Evolutionary conservation across 2,888 invertebrate genomes (phyloP), one percentile per base, ranked within the genome.

Genomic region (Thyatira batis): DNA sequence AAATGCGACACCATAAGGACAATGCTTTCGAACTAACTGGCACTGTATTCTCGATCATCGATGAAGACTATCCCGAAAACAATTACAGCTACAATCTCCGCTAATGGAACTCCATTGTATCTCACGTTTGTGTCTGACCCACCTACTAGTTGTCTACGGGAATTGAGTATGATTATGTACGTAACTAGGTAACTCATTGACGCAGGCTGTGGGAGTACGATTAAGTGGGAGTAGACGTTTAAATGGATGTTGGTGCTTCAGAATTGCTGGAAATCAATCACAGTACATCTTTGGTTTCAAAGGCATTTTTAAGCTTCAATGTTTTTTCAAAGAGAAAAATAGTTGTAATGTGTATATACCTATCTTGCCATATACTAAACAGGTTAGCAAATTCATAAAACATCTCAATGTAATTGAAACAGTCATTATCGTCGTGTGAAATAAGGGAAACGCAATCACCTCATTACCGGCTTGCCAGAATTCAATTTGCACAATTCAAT

Each of bases 401-500:
- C 33, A 11, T 13, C 39, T 8, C n/a, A 17, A 39, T 39, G 1
- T 21, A 45, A 23, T 45, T 20, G 45, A 45, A 45, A 1, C 20
- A 8, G 54, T 58, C 56, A 53, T 52, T 25, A 53, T 55, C 57
- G 17, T 61, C 55, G 55, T 20, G 48, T 48, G 27, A 27, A 49
- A 60, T 64, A 67, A 64, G 65, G 54, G 62, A 58, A 65, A 60
- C 59, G 53, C 46, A 50, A 50, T 49, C 45, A 54, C 52, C 51
- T 58, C 54, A 61, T 57, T 56, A 48, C 51, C 53, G 51, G 51
- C 39, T 53, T 58, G 60, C 58, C 63, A 60, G 60, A 71, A 72
- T 76, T 75, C 67, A 76, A 76, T 79, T 79, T 74, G 61, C 63
- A 63, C 67, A 73, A 76, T 75, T 63, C 73, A 65, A 76, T 80